Evolutionary conservation across 1,140 invertebrate genomes (phyloP).

Genomic region (Marisa cornuarietis): DNA sequence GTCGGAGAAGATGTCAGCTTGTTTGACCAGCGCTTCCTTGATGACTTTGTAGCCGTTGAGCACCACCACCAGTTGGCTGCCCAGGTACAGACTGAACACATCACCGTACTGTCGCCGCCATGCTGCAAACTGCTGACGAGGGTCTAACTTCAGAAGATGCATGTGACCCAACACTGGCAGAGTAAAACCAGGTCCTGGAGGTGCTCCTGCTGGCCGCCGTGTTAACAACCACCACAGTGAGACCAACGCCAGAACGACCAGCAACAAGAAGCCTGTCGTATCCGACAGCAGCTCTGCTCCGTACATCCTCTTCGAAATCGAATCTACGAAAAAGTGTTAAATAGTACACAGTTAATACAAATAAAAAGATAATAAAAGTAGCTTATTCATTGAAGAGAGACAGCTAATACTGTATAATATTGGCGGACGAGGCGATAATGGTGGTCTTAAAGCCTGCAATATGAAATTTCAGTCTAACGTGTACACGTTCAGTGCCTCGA

Average conservation of each 20-base stretch:
- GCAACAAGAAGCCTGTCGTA: not conserved
- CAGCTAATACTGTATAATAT: no score
- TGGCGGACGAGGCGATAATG: no score
- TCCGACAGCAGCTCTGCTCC: no score
- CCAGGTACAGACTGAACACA: constrained; percentile 39
- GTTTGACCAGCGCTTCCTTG: constrained; percentile 40
- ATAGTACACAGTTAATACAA: no score
- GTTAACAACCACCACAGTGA: not conserved
- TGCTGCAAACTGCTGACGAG: constrained; percentile 8
- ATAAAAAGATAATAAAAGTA: no score
- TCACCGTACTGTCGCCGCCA: constrained; percentile 37
- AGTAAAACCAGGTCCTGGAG: constrained; percentile 6
- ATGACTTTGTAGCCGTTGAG: constrained; percentile 40
- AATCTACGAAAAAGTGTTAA: no score
- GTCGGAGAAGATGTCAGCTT: constrained; percentile 35
- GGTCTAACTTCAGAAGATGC: constrained; percentile 18
- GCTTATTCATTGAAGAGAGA: no score
- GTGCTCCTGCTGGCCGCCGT: constrained; percentile 5
- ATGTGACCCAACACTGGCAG: constrained; percentile 37
- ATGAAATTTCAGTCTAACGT: no score
- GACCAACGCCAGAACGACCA: constrained; percentile 1
- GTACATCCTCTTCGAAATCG: no score
- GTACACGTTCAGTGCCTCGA: no score
- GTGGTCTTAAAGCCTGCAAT: no score
- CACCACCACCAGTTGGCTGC: constrained; percentile 30